A percentile compares a stretch with the other conserved stretches of the same genome.
These are phyloP conservation scores for Drosophila vallismaia DNA, from an alignment of 2,888 invertebrate species.

Conservation along the genomic window DNA sequence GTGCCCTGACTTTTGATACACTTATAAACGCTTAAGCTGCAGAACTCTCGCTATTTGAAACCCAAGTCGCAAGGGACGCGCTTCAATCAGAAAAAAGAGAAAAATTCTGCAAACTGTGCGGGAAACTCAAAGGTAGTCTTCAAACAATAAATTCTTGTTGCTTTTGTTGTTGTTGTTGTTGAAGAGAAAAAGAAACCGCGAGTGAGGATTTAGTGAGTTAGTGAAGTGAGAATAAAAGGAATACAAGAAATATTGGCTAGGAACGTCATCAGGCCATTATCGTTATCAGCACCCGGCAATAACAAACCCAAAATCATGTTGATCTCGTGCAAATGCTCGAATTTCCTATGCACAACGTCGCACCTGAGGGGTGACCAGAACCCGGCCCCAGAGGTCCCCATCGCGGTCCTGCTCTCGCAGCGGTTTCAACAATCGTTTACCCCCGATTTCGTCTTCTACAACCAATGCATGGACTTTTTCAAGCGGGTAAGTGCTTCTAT, in stretches of 20 bases:
- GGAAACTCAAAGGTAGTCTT: neutral
- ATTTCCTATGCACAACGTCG: conserved; percentile 81
- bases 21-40: neutral
- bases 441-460: conserved; percentile 71
- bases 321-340: conserved; percentile 90
- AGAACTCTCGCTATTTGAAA: neutral
- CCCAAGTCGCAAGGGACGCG: neutral
- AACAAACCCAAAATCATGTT: conserved; percentile 68
- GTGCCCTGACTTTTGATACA: neutral
- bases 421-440: conserved; percentile 69
- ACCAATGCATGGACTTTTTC: conserved; percentile 79
- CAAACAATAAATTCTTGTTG: conserved; percentile 3
- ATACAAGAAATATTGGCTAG: neutral
- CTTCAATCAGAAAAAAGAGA: neutral
- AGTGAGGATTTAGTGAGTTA: conserved; percentile 14
- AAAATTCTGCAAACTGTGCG: neutral
- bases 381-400: conserved; percentile 28
- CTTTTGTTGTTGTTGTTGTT: conserved; percentile 19
- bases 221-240: conserved; percentile 6
- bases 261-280: conserved; percentile 14
- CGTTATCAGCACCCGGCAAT: conserved; percentile 35
- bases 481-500: conserved; percentile 73
- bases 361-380: conserved; percentile 12
- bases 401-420: conserved; percentile 57
- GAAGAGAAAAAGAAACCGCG: conserved; percentile 12